Conservation (phyloP, 2,888 invertebrate species). For the Onchidella celtica region DNA sequence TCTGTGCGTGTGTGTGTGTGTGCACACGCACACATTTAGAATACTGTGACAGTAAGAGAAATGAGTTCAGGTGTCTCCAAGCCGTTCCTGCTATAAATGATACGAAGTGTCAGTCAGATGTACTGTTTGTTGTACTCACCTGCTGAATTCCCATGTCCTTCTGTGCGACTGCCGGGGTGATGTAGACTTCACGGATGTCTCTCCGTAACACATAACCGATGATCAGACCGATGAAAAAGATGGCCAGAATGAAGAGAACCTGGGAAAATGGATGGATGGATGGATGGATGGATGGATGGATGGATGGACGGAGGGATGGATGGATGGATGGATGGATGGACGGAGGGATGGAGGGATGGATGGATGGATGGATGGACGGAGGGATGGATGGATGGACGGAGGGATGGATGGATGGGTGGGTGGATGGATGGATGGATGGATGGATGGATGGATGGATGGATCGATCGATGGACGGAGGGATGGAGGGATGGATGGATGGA, state of each 20-base stretch:
- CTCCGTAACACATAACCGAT: slow-evolving; percentile 68
- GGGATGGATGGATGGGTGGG: background rate
- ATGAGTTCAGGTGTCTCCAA: too few species aligned
- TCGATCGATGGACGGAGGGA: too few species aligned
- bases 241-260: slow-evolving; percentile 62
- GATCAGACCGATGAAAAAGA: slow-evolving; percentile 69
- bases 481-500: too few species aligned
- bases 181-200: slow-evolving; percentile 58
- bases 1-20: too few species aligned
- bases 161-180: slow-evolving; percentile 36
- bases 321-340: background rate
- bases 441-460: background rate
- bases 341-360: too few species aligned
- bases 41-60: too few species aligned
- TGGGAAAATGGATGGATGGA: slow-evolving; percentile 16
- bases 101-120: too few species aligned
- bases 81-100: too few species aligned
- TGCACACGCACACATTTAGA: too few species aligned
- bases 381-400: background rate
- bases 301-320: slow-evolving; percentile 8
- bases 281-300: background rate
- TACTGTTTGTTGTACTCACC: slow-evolving; percentile 50
- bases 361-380: too few species aligned
- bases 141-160: slow-evolving; percentile 52
- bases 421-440: slow-evolving; percentile 10